Conservation (phyloP, 2,888 invertebrate species). For the Drosophila sordidula region DNA sequence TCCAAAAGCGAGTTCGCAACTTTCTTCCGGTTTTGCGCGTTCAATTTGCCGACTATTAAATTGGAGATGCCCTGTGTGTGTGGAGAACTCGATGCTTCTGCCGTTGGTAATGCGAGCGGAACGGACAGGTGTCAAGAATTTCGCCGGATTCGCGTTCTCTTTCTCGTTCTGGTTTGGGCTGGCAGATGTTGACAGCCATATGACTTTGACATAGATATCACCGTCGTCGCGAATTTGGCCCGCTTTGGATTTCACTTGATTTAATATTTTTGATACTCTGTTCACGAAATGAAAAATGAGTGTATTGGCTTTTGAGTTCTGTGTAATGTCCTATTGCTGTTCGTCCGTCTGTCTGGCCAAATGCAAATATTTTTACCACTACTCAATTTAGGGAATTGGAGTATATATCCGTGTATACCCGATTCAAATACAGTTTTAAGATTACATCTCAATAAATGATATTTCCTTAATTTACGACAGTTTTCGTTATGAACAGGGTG, state of each 20-base stretch:
- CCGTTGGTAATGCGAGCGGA: conserved; percentile 52
- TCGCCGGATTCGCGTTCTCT: conserved; percentile 16
- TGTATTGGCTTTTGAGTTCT: background rate
- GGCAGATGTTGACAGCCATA: conserved; percentile 18
- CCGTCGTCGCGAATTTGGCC: conserved; percentile 25
- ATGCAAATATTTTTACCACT: too few species aligned
- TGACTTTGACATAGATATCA: conserved; percentile 74
- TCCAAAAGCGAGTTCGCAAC: background rate
- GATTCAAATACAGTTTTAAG: too few species aligned
- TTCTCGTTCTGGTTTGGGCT: conserved; percentile 18
- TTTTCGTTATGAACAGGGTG: background rate
- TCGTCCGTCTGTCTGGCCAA: too few species aligned
- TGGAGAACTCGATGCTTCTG: conserved; percentile 20
- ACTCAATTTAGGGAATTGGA: too few species aligned
- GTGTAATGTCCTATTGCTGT: too few species aligned
- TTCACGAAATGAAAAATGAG: background rate
- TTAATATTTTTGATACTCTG: background rate
- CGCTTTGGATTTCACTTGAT: conserved; percentile 42
- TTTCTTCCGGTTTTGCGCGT: background rate
- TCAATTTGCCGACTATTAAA: conserved; percentile 14
- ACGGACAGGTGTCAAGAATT: conserved; percentile 55
- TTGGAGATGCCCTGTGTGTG: conserved; percentile 16
- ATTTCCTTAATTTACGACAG: too few species aligned
- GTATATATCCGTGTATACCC: too few species aligned
- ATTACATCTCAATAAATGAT: too few species aligned